phyloP scores from a whole-genome alignment of 2,797 vertebrate genomes.

The Sparus aurata region DNA sequence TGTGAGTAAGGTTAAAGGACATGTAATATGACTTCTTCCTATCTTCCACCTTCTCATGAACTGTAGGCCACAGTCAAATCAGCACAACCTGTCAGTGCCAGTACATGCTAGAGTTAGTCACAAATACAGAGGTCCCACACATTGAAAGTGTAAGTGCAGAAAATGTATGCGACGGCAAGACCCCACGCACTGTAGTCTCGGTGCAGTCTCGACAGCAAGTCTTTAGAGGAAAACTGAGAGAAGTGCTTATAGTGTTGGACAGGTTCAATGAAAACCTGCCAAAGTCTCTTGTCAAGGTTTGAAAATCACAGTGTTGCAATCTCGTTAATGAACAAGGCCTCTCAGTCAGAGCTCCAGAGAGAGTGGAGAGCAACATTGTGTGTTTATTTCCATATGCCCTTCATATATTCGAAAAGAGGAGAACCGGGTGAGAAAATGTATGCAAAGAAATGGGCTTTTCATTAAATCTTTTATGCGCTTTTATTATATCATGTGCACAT shows the following conservation, averaged over 20 bases:
- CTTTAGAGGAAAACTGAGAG: conserved; percentile 64
- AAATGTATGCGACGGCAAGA: conserved; percentile 65
- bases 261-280: conserved; percentile 64
- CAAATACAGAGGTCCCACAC: conserved; percentile 32
- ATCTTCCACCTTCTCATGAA: conserved; percentile 24
- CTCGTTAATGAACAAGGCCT: conserved; percentile 71
- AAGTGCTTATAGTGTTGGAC: conserved; percentile 66
- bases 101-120: conserved; percentile 31
- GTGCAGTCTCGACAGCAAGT: conserved; percentile 41
- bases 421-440: conserved; percentile 14
- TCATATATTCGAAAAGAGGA: conserved; percentile 28
- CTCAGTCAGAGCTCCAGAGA: conserved; percentile 54
- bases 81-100: conserved; percentile 37
- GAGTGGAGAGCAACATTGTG: conserved; percentile 37
- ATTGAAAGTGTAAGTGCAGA: conserved; percentile 42
- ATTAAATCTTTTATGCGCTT: neutral
- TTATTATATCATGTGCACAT: neutral
- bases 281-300: conserved; percentile 69
- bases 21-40: conserved; percentile 26
- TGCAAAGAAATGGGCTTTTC: conserved; percentile 2
- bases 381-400: conserved; percentile 36
- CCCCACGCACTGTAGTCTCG: conserved; percentile 34
- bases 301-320: conserved; percentile 70
- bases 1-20: conserved; percentile 22
- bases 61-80: conserved; percentile 35